Percentiles rank a stretch among this genome's conserved stretches.
Conservation (phyloP, 2,113 vertebrate genomes). For the Cyrtonyx montezumae region DNA sequence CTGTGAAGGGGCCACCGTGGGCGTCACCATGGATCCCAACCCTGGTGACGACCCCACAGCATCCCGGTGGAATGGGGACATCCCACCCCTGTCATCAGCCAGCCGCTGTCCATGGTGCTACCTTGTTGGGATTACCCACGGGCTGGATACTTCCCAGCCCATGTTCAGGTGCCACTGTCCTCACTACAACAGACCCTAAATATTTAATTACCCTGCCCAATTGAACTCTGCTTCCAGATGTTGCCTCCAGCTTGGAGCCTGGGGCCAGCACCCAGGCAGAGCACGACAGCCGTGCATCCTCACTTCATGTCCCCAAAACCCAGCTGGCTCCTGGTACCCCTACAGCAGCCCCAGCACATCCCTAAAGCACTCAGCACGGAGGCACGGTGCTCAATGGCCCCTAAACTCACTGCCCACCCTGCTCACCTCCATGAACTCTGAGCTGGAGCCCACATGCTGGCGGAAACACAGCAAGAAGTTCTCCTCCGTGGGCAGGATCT, state of each 20-base stretch:
- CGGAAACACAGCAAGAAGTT: constrained; percentile 97
- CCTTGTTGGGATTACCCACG: neutral
- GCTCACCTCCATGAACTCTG: constrained; percentile 94
- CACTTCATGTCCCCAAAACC: neutral
- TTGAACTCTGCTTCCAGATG: neutral
- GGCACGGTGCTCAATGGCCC: rapidly evolving
- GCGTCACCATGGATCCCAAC: neutral
- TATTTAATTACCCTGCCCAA: neutral
- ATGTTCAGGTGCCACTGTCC: neutral
- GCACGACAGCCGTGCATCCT: no score
- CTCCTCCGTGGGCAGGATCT: constrained; percentile 96
- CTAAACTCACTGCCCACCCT: neutral
- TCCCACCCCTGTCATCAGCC: neutral
- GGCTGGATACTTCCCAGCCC: neutral
- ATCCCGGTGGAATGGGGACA: neutral
- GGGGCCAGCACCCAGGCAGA: neutral
- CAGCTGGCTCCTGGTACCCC: rapidly evolving
- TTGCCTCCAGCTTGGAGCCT: neutral
- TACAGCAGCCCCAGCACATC: neutral
- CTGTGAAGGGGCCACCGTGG: constrained; percentile 61
- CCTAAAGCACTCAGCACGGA: neutral
- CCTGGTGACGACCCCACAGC: neutral
- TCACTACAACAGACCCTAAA: neutral
- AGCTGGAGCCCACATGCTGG: constrained; percentile 92
- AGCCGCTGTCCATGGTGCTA: neutral